Evolutionary conservation across 2,113 vertebrate species (phyloP).

Genomic region (Choloepus hoffmanni): DNA sequence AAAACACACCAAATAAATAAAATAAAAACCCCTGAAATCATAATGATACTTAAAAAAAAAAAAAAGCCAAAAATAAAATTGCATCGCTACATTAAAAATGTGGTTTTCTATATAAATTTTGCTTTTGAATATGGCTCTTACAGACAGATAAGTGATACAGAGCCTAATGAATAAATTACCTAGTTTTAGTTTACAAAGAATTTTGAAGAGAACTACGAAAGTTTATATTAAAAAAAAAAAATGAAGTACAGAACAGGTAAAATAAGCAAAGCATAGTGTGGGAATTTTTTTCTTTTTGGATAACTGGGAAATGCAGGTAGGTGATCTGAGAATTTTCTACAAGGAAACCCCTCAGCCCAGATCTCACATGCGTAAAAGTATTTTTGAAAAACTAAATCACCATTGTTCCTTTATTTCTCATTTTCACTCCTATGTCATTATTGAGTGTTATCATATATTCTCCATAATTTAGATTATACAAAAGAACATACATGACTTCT

Average conservation of each 20-base stretch:
- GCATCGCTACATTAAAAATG: background rate
- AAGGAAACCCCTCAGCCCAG: slow-evolving; percentile 46
- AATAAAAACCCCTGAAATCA: background rate
- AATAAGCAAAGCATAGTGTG: background rate
- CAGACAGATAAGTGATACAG: background rate
- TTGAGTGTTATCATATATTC: background rate
- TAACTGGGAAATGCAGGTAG: slow-evolving; percentile 14
- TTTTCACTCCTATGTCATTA: background rate
- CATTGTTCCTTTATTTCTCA: slow-evolving; percentile 48
- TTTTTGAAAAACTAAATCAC: slow-evolving; percentile 49
- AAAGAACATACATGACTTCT: background rate
- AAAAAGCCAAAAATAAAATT: background rate
- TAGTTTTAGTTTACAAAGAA: background rate
- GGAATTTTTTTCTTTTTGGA: background rate
- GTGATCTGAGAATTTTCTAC: background rate
- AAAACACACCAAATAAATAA: background rate
- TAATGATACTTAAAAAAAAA: background rate
- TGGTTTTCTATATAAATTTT: background rate
- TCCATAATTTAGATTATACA: background rate
- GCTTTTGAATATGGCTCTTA: background rate
- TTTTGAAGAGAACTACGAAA: background rate
- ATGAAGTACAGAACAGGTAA: background rate
- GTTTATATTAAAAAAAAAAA: background rate
- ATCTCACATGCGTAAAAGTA: background rate
- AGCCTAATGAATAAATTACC: background rate